Evolutionary conservation across 2,113 vertebrate species (phyloP).

Genomic region (Zootoca vivipara): DNA sequence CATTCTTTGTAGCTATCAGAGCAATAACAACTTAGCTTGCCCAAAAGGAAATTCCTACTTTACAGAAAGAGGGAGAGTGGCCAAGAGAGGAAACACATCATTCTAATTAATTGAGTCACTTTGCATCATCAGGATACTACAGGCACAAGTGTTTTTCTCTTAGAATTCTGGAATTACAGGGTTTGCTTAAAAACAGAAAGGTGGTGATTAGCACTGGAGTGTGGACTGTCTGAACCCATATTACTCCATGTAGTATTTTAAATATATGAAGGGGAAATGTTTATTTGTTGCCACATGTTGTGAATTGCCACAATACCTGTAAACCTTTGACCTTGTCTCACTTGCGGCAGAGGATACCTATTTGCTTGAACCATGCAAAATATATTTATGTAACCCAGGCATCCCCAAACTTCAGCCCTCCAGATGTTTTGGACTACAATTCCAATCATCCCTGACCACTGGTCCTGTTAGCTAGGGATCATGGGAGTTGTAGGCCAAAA

Average conservation of each 20-base stretch:
- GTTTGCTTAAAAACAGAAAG: neutral
- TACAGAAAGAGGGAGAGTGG: conserved; percentile 25
- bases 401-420: too few relatives aligned
- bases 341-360: conserved; percentile 2
- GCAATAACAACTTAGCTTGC: conserved; percentile 21
- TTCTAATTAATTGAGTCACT: conserved; percentile 56
- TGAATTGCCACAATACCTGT: conserved; percentile 34
- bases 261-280: neutral
- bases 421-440: too few relatives aligned
- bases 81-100: conserved; percentile 50
- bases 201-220: neutral
- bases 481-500: too few relatives aligned
- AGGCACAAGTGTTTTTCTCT: conserved; percentile 26
- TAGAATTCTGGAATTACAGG: conserved; percentile 10
- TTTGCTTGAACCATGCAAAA: neutral
- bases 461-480: too few relatives aligned
- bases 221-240: neutral
- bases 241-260: neutral
- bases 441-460: too few relatives aligned
- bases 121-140: neutral
- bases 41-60: conserved; percentile 64
- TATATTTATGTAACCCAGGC: neutral
- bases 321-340: conserved; percentile 26
- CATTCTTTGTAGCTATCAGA: conserved; percentile 40
- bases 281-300: conserved; percentile 13